Evolutionary conservation across 2,113 vertebrate genomes (phyloP).

Genomic region (Copsychus sechellarum): DNA sequence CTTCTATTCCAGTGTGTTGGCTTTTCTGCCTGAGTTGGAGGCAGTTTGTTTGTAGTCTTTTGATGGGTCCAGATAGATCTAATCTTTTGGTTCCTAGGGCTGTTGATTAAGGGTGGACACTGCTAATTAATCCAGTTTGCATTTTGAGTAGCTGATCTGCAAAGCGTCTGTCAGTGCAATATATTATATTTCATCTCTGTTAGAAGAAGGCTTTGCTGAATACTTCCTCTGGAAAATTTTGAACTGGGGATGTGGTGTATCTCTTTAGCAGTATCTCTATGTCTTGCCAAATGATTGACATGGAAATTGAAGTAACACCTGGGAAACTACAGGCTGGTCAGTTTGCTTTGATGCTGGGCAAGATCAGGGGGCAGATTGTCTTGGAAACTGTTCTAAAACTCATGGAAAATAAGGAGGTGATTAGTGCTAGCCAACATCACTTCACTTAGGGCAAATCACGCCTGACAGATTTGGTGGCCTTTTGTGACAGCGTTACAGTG

Average conservation of each 20-base stretch:
- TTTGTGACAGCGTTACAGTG: not conserved
- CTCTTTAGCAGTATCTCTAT: not conserved
- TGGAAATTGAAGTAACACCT: not conserved
- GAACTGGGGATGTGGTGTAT: not conserved
- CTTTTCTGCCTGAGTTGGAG: not conserved
- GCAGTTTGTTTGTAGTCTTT: not conserved
- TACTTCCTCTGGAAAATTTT: not conserved
- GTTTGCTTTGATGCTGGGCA: not conserved
- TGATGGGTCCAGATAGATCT: not conserved
- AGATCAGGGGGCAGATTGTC: not conserved
- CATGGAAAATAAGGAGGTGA: not conserved
- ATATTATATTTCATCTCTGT: not conserved
- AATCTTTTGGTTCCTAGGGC: not conserved
- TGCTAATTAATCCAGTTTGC: not conserved
- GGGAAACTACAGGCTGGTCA: not conserved
- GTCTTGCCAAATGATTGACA: not conserved
- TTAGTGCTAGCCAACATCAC: not conserved
- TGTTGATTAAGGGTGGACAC: not conserved
- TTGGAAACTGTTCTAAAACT: not conserved
- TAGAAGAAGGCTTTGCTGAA: not conserved
- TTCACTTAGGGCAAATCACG: not conserved
- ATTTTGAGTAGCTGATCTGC: not conserved
- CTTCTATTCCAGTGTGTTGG: fast-evolving
- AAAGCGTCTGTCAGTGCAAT: not conserved
- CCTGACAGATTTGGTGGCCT: not conserved